Evolutionary conservation across 2,113 vertebrate species (phyloP).

Genomic region (Australoheros scitulus): DNA sequence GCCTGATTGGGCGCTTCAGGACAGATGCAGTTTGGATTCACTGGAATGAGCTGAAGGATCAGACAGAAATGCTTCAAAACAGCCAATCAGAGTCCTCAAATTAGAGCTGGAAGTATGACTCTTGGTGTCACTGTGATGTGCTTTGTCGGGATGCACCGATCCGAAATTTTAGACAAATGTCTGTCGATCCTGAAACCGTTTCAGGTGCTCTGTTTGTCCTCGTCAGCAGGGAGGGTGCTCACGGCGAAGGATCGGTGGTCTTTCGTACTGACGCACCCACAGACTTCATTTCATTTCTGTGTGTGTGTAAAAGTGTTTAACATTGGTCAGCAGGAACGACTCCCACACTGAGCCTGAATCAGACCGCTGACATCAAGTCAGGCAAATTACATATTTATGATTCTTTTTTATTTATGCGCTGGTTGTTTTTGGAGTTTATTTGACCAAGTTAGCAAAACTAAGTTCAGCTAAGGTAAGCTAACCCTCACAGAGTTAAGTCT

Average conservation of each 20-base stretch:
- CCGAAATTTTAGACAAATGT: background rate
- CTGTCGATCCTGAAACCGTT: fast-evolving
- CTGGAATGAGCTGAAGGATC: fast-evolving
- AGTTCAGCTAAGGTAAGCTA: no score
- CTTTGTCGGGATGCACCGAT: background rate
- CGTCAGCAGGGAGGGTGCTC: background rate
- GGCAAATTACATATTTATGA: no score
- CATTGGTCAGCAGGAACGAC: background rate
- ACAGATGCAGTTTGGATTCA: background rate
- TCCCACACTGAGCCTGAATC: background rate
- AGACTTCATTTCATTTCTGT: background rate
- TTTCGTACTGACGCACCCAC: background rate
- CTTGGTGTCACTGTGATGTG: background rate
- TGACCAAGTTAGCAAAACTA: no score
- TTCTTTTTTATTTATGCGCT: background rate
- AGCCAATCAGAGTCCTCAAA: background rate
- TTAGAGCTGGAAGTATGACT: background rate
- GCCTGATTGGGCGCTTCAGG: slow-evolving; percentile 6
- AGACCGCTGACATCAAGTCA: background rate
- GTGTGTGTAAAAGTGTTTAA: background rate
- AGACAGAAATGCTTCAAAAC: background rate
- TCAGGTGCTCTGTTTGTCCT: background rate
- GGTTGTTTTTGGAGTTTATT: no score
- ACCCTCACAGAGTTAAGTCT: no score
- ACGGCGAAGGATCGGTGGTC: background rate